Base-by-base conservation (phyloP, 2,797 vertebrate genomes). In the Pangasius macronema region DNA sequence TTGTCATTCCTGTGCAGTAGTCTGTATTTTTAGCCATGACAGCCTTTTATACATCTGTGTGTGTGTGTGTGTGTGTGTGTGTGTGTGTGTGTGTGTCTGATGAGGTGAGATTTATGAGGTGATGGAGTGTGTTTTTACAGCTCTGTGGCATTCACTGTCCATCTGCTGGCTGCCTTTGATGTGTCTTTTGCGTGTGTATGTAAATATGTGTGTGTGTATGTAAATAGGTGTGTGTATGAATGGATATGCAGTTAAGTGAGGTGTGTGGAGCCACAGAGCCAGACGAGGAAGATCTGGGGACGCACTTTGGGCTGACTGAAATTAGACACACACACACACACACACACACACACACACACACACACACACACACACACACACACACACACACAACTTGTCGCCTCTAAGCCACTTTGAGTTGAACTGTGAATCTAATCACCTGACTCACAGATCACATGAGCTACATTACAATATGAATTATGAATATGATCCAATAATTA, bases 241-340 rank as follows among this genome's bases (percentile, higher is more conserved):
- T 53, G 42, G 9, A 18, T 72, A 57, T 30, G 72, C 27, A 79
- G 65, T 63, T 16, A 82, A 82, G 63, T 18, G 59, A 65, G 59
- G 80, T 85, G 72, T 82, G 42, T 63, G 80, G 51, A 70, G 49
- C 30, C 67, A 70, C 90, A 87, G 89, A 92, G 91, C 89, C 85
- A 83, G 76, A 89, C 92, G 86, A 89, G 87, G 65, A 57, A 92
- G 91, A 94, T 95, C 67, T 84, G 83, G 81, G 89, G 95, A 95
- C 93, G 93, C 94, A 93, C 94, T 65, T 82, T 65, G 22, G 24
- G 55, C 57, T 81, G 22, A 46, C 57, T 61, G 36, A 81, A 81
- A 63, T 81, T 20, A 82, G 7, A 88, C n/a, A 85, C 84, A 68
- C 79, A 90, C 86, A 91, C 87, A 83, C 67, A 86, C 82, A n/a